Base-by-base conservation (phyloP, 2,888 invertebrate species). In the Drosophila engyochracea region DNA sequence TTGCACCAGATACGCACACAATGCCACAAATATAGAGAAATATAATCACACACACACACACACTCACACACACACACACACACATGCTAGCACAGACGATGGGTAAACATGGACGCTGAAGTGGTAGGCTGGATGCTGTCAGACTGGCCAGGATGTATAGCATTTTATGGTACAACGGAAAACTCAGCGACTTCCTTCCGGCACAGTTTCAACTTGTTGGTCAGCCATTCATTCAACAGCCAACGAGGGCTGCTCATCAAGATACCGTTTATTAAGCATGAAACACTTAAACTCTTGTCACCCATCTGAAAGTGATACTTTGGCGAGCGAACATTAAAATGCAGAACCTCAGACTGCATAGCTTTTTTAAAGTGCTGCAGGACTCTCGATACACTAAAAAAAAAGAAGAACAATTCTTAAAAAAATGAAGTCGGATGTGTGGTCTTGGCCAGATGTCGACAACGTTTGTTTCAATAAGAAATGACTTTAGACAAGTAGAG, bases 151-250 rank as follows among this genome's bases (percentile, higher is more conserved):
- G 84, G 85, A 84, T 88, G 81, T 85, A 80, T 74, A 88, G 78
- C 80, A 85, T 89, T 86, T 86, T 89, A 85, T 89, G 79, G 86
- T 79, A 83, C 83, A 86, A 70, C 86, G 85, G 76, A 85, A 85
- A 85, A 83, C 84, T 86, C 89, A 80, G 74, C 79, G 74, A 67
- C 70, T 89, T 85, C 89, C 85, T 89, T 85, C 89, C 89, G 85
- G 89, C 82, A 73, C 72, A 85, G 71, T 88, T 85, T 77, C 60
- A 63, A 65, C 74, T 70, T 76, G 64, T 74, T 75, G 65, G 67
- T 78, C 62, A 62, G 61, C 55, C 31, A 52, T 35, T 44, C 53
- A 57, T n/a, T 61, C 61, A 60, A 64, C 60, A n/a, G 55, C 51
- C 51, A 58, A 31, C 74, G 73, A 74, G 73, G 67, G 74, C 51